These are phyloP conservation scores for Myotis findleyi DNA, from an alignment of 2,797 vertebrate genomes.

Conservation along the genomic window DNA sequence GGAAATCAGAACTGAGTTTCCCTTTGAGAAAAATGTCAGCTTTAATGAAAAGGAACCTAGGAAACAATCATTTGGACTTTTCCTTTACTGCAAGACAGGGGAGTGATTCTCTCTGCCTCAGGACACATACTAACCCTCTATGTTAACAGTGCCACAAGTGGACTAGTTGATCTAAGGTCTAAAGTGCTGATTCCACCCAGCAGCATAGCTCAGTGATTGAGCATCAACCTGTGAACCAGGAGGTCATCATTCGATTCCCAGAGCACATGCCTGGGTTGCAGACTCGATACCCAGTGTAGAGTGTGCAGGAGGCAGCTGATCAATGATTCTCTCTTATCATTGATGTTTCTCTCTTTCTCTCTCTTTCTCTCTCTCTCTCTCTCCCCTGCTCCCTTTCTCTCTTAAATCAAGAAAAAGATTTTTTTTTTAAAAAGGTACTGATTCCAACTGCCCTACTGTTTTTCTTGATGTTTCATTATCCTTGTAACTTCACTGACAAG, in stretches of 20 bases:
- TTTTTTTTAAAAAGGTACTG: not conserved
- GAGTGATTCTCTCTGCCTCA: not conserved
- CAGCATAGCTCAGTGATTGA: too few species aligned
- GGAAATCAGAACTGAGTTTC: conserved; percentile 40
- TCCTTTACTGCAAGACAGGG: conserved; percentile 22
- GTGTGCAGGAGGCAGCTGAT: too few species aligned
- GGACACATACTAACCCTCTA: not conserved
- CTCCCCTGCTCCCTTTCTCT: too few species aligned
- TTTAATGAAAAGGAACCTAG: not conserved
- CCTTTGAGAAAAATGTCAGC: not conserved
- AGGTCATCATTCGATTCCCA: too few species aligned
- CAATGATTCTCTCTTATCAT: too few species aligned
- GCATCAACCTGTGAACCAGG: too few species aligned
- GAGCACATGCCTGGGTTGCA: too few species aligned
- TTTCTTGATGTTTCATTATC: not conserved
- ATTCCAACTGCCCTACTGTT: not conserved
- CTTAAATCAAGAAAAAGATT: too few species aligned
- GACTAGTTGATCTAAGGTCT: not conserved
- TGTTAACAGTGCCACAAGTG: not conserved
- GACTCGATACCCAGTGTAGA: too few species aligned
- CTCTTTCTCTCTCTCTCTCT: too few species aligned
- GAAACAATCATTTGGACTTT: not conserved
- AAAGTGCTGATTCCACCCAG: not conserved
- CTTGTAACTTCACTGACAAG: not conserved
- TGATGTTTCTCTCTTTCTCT: too few species aligned